Evolutionary conservation across 2,113 vertebrate species (phyloP), one percentile per base, ranked within the genome.

Genomic region (Cavia porcellus): DNA sequence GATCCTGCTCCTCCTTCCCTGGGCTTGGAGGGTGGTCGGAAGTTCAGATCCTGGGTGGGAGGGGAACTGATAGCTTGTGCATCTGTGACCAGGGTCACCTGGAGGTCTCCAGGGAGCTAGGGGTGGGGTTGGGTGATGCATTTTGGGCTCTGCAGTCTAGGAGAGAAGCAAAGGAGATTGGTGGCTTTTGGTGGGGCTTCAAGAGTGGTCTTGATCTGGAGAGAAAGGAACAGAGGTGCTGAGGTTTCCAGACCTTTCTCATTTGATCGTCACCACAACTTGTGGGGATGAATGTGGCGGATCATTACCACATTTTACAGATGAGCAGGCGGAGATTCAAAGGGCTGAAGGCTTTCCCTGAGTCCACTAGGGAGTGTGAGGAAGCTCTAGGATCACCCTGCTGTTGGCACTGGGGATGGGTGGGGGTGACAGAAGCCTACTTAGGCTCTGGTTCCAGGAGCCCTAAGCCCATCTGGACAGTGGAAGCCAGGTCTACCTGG

Each of bases 41-140:
- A 97, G 96, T 97, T 96, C 87, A 96, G 94, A 80, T 93, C 68
- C 84, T 30, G 20, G 5, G 75, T 70, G 87, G 92, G 86, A 45
- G 77, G 52, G 77, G 72, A 42, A 52, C 68, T 72, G 12, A 32
- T 25, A 57, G 11, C 79, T 62, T 32, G 13, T 0, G 0, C 52
- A 50, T 7, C 57, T 17, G 38, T 24, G 55, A 15, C 19, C 1
- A 25, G 66, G 97, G 94, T 90, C 83, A 89, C 91, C 87, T 92
- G 95, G 57, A 89, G 95, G 89, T 95, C 94, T 95, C 74, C 32
- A 32, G 45, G 50, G 72, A 91, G 28, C 30, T 47, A 12, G 47
- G 32, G 22, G 38, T 38, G 24, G 68, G 32, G 5, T 17, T 11
- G 55, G n/a, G 62, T 24, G 57, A 87, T 5, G 22, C 64, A 47